A percentile compares a stretch with the other conserved stretches of the same genome.
phyloP scores from a whole-genome alignment of 2,797 vertebrate species.

The Chlorospingus flavigularis region DNA sequence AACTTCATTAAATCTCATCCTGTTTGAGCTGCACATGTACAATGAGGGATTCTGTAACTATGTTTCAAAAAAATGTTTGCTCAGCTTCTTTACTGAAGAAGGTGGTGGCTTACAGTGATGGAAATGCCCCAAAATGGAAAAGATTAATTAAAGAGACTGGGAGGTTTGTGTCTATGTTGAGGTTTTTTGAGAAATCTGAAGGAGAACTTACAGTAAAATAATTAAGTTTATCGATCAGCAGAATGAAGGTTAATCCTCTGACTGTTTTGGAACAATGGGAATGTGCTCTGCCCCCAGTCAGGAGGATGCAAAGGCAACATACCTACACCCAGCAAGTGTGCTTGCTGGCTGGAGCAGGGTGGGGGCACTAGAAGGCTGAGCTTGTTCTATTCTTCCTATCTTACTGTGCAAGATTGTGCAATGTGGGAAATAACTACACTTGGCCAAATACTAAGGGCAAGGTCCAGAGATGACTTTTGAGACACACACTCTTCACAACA shows the following conservation, averaged over 20 bases:
- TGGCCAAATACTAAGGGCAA: not conserved
- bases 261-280: not conserved
- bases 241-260: not conserved
- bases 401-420: not conserved
- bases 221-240: not conserved
- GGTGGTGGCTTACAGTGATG: not conserved
- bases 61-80: not conserved
- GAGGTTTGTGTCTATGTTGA: not conserved
- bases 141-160: not conserved
- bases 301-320: not conserved
- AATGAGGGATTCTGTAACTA: not conserved
- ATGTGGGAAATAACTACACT: not conserved
- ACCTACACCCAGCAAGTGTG: not conserved
- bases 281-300: not conserved
- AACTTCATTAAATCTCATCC: not conserved
- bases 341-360: not conserved
- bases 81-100: not conserved
- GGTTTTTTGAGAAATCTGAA: not conserved
- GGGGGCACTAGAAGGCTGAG: not conserved
- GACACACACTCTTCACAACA: not conserved
- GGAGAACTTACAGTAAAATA: not conserved
- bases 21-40: not conserved
- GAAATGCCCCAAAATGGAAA: not conserved
- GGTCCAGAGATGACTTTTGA: not conserved
- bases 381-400: not conserved